These are phyloP conservation scores for Zygothrica quintamaculata DNA, from an alignment of 2,888 invertebrate genomes.

Conservation along the genomic window DNA sequence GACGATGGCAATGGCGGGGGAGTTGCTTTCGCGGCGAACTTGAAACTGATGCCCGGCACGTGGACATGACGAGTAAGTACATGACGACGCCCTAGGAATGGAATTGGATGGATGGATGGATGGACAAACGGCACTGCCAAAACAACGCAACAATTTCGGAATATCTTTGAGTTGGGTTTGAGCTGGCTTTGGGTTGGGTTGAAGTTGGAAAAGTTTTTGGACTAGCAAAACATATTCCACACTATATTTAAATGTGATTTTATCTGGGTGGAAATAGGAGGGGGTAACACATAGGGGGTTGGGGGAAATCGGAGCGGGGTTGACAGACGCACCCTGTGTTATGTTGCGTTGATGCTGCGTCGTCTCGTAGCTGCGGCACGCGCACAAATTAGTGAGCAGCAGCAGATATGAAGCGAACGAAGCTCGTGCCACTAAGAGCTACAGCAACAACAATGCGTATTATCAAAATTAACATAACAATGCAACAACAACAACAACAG, in stretches of 20 bases:
- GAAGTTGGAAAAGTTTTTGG: constrained; percentile 14
- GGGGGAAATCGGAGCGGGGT: neutral
- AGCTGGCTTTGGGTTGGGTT: neutral
- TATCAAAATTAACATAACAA: constrained; percentile 76
- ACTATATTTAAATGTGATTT: constrained; percentile 75
- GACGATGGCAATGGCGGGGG: neutral
- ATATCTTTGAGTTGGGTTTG: neutral
- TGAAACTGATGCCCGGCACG: constrained; percentile 80
- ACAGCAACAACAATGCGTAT: constrained; percentile 60
- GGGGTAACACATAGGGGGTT: neutral
- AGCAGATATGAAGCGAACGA: constrained; percentile 64
- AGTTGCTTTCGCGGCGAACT: constrained; percentile 42
- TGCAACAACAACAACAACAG: constrained; percentile 49
- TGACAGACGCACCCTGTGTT: constrained; percentile 33
- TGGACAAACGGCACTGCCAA: constrained; percentile 18
- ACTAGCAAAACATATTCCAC: constrained; percentile 52
- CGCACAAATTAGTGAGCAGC: constrained; percentile 75
- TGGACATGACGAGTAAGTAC: constrained; percentile 56
- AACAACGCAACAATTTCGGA: constrained; percentile 35
- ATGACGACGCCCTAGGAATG: constrained; percentile 43
- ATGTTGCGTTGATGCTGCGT: constrained; percentile 17
- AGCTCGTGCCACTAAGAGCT: constrained; percentile 64
- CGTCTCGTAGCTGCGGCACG: constrained; percentile 63
- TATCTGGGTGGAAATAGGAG: constrained; percentile 13
- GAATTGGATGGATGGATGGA: no score